Conservation (phyloP, 2,113 vertebrate genomes). For the Melospiza georgiana region DNA sequence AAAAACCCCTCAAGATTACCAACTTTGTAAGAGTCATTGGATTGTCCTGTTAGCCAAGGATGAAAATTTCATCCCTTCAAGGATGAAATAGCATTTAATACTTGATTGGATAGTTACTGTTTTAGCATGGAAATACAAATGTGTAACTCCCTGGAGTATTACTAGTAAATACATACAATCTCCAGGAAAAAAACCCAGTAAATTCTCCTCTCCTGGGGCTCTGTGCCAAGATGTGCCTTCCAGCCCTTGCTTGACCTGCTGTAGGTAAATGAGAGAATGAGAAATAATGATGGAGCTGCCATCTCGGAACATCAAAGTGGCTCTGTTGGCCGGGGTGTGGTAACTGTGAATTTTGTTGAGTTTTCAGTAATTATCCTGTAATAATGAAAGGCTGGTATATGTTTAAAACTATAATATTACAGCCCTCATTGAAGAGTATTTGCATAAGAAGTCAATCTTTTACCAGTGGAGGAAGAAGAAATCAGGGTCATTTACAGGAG, state of each 20-base stretch:
- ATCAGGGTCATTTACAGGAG: not conserved
- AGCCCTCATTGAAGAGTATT: not conserved
- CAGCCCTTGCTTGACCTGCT: constrained; percentile 31
- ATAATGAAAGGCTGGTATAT: constrained; percentile 13
- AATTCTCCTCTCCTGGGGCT: not conserved
- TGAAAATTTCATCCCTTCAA: not conserved
- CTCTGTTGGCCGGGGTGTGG: not conserved
- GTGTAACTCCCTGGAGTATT: constrained; percentile 15
- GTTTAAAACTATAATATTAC: not conserved
- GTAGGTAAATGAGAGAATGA: constrained; percentile 4
- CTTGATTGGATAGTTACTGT: constrained; percentile 1
- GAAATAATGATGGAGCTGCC: not conserved
- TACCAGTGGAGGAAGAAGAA: constrained; percentile 15
- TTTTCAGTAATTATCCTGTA: constrained; percentile 24
- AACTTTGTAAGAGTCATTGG: constrained; percentile 2
- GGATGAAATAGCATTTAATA: constrained; percentile 32
- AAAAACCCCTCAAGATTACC: not conserved
- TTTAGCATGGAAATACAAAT: constrained; percentile 39
- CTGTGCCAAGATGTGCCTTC: not conserved
- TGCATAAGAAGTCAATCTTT: constrained; percentile 35
- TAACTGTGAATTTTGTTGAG: constrained; percentile 8
- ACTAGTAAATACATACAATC: constrained; percentile 8
- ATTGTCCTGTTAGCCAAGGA: constrained; percentile 6
- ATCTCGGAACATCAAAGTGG: not conserved
- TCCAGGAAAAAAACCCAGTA: not conserved